A percentile compares a stretch with the other conserved stretches of the same genome.
Evolutionary conservation across 1,140 invertebrate species (phyloP).

Genomic region (Drosophila busckii): DNA sequence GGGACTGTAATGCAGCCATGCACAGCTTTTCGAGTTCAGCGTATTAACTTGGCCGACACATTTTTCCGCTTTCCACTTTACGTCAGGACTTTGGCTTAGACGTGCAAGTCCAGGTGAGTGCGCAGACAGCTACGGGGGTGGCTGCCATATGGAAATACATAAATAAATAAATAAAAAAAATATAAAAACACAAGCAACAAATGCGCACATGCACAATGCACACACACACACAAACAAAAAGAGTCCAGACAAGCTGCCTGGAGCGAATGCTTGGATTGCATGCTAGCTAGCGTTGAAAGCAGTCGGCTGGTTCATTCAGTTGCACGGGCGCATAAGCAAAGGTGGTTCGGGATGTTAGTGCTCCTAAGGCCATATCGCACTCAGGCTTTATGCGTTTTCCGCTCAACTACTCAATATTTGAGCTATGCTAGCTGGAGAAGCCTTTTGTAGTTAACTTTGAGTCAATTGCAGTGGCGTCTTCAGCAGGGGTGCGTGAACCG

Average conservation of each 20-base stretch:
- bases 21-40: constrained; percentile 15
- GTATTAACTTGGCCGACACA: constrained; percentile 6
- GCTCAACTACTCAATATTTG: constrained; percentile 40
- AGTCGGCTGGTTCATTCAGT: neutral
- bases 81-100: too few relatives aligned
- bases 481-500: neutral
- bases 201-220: constrained; percentile 14
- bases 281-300: constrained; percentile 51
- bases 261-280: constrained; percentile 58
- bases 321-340: neutral
- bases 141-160: constrained; percentile 21
- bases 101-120: too few relatives aligned
- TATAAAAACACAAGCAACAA: constrained; percentile 16
- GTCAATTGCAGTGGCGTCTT: neutral
- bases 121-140: constrained; percentile 32
- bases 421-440: constrained; percentile 20
- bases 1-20: constrained; percentile 11
- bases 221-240: neutral
- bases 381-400: constrained; percentile 29
- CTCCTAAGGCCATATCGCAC: constrained; percentile 16
- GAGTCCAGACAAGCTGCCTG: constrained; percentile 34
- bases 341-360: neutral
- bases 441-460: constrained; percentile 1
- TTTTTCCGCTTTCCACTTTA: constrained; percentile 2
- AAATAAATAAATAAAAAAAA: constrained; percentile 8